phyloP scores from a whole-genome alignment of 2,797 vertebrate genomes.

The Sylvia borin region DNA sequence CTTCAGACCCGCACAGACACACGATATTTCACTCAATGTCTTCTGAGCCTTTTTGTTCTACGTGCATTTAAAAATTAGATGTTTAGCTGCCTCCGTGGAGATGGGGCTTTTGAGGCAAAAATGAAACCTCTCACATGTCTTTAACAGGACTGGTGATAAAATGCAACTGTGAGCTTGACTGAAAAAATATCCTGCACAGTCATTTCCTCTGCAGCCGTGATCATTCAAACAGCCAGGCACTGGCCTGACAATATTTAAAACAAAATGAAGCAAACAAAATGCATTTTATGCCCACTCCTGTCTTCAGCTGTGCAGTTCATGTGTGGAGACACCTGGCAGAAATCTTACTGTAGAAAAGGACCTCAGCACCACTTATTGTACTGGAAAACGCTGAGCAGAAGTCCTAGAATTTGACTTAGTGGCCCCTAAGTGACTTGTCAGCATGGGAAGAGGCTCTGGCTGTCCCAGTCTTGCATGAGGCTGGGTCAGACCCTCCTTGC shows the following conservation, averaged over 20 bases:
- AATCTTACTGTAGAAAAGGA: not conserved
- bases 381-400: not conserved
- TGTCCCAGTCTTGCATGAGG: not conserved
- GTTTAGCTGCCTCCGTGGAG: not conserved
- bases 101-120: not conserved
- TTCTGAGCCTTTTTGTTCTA: not conserved
- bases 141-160: not conserved
- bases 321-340: not conserved
- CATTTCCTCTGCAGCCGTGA: not conserved
- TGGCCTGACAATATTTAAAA: not conserved
- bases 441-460: not conserved
- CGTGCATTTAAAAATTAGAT: not conserved
- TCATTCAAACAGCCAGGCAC: not conserved
- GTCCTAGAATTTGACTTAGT: not conserved
- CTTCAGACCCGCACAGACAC: not conserved
- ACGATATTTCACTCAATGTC: not conserved
- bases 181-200: not conserved
- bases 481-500: not conserved
- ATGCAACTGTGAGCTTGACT: not conserved
- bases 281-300: not conserved
- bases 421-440: rapidly evolving
- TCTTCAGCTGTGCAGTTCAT: not conserved
- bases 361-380: not conserved
- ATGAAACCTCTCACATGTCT: not conserved
- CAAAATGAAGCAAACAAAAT: not conserved